These are phyloP conservation scores for Heliconius aoede DNA, from an alignment of 2,888 invertebrate genomes.

Conservation along the genomic window DNA sequence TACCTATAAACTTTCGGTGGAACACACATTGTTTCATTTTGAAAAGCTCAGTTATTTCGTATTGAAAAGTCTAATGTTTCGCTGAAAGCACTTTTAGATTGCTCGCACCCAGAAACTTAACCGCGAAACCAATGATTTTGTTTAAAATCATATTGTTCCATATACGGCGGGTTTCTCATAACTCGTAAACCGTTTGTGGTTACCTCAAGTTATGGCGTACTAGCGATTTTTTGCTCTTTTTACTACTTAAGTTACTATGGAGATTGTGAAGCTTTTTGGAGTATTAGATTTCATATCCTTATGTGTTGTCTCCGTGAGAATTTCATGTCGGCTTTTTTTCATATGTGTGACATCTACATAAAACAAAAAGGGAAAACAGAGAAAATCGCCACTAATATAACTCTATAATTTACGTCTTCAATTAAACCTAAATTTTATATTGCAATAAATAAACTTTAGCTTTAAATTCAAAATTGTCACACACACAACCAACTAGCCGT, in stretches of 20 bases:
- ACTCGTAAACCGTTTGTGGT: slow-evolving; percentile 59
- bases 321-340: too few relatives aligned
- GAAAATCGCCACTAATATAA: too few relatives aligned
- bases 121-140: slow-evolving; percentile 61
- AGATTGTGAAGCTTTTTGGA: too few relatives aligned
- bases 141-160: slow-evolving; percentile 77
- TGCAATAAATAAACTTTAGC: too few relatives aligned
- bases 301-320: too few relatives aligned
- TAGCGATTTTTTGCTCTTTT: slow-evolving; percentile 28
- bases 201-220: slow-evolving; percentile 44
- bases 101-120: slow-evolving; percentile 42
- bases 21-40: slow-evolving; percentile 11
- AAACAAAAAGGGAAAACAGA: too few relatives aligned
- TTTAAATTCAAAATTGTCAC: too few relatives aligned
- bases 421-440: too few relatives aligned
- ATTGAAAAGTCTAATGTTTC: slow-evolving; percentile 23
- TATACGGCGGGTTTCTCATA: slow-evolving; percentile 59
- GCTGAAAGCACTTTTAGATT: slow-evolving; percentile 42
- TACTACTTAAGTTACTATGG: background rate
- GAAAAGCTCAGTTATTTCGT: slow-evolving; percentile 15
- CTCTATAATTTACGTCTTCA: too few relatives aligned
- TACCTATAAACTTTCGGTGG: slow-evolving; percentile 1
- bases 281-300: too few relatives aligned
- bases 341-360: too few relatives aligned
- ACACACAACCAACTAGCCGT: background rate